A percentile compares a stretch with the other conserved stretches of the same genome.
phyloP scores from a whole-genome alignment of 1,140 invertebrate genomes.

The Heliothis subflexa region DNA sequence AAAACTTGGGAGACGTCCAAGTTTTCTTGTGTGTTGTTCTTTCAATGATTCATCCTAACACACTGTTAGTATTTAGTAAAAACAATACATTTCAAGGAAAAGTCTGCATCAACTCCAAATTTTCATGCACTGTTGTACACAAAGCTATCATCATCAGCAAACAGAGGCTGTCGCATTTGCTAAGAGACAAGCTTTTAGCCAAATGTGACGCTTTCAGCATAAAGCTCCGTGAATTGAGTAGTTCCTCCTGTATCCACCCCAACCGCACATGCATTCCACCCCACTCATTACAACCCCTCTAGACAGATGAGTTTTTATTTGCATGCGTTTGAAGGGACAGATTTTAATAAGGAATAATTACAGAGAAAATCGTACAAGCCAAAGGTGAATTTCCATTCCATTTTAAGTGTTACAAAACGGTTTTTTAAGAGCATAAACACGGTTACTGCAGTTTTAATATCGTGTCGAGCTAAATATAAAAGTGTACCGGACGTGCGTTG shows the following conservation, averaged over 20 bases:
- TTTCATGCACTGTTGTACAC: background rate
- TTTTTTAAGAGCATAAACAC: background rate
- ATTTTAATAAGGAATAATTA: slow-evolving; percentile 10
- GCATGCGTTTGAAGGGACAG: slow-evolving; percentile 6
- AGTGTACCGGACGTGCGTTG: slow-evolving; percentile 34
- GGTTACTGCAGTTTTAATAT: slow-evolving; percentile 12
- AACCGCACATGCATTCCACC: slow-evolving; percentile 25
- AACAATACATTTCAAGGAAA: background rate
- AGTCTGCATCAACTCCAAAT: no score
- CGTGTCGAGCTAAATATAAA: slow-evolving; percentile 16
- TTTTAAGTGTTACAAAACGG: background rate
- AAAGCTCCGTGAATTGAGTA: slow-evolving; percentile 28
- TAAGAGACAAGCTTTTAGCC: slow-evolving; percentile 55
- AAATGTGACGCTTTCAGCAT: slow-evolving; percentile 57
- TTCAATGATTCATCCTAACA: background rate
- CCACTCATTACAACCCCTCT: slow-evolving; percentile 23
- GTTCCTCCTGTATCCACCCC: slow-evolving; percentile 10
- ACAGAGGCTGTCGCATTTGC: slow-evolving; percentile 18
- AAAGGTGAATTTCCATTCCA: background rate
- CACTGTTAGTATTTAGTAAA: background rate
- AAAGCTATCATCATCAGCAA: background rate
- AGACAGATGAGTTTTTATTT: slow-evolving; percentile 27
- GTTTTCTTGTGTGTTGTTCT: background rate
- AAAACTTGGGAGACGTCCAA: background rate
- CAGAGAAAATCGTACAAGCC: background rate